Evolutionary conservation across 64 coral and sea anemone genomes (phyloP).

Genomic region (Porites lutea): DNA sequence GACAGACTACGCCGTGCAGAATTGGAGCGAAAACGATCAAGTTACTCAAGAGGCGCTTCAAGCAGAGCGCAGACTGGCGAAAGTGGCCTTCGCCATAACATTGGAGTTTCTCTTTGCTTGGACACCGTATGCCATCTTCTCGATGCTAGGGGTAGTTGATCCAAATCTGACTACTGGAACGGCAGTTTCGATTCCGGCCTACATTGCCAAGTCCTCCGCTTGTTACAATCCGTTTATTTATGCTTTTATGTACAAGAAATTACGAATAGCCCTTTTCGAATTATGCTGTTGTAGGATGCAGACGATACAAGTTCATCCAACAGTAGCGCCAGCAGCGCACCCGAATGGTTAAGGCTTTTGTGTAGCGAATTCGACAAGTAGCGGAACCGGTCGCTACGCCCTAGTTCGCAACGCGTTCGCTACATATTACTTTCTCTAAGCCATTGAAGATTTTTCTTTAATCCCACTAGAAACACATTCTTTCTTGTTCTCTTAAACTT

Average conservation of each 20-base stretch:
- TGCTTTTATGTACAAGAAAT: constrained; percentile 6
- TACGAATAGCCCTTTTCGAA: neutral
- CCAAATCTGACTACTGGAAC: neutral
- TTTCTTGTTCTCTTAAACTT: too few species aligned
- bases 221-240: constrained; percentile 52
- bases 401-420: too few species aligned
- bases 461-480: too few species aligned
- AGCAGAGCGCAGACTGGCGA: neutral
- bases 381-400: too few species aligned
- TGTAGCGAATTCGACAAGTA: too few species aligned
- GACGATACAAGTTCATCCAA: neutral
- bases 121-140: constrained; percentile 20
- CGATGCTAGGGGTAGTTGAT: neutral
- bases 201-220: constrained; percentile 26
- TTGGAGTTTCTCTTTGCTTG: constrained; percentile 18
- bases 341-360: too few species aligned
- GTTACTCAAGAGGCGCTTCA: neutral
- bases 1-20: neutral
- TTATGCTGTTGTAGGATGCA: neutral
- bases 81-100: neutral
- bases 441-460: too few species aligned
- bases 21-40: neutral
- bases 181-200: constrained; percentile 33
- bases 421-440: too few species aligned
- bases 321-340: neutral